Conservation (phyloP, 1,140 invertebrate species). For the Drosophila equinoxialis region DNA sequence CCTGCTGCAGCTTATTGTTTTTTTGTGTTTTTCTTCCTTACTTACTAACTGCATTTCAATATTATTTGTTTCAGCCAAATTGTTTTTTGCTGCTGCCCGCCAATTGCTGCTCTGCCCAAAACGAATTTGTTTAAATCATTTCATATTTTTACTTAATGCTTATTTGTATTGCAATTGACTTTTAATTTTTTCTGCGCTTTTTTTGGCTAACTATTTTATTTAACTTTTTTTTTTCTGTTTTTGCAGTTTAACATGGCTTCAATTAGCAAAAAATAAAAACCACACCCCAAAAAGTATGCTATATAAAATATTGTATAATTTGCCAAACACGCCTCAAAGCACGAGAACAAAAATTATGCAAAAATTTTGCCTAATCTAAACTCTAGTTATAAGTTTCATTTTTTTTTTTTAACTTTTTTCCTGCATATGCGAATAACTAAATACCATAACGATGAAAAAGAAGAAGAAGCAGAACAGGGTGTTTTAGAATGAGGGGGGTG, state of each 20-base stretch:
- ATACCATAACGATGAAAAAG: neutral
- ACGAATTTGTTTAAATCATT: constrained; percentile 34
- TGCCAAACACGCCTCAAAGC: constrained; percentile 15
- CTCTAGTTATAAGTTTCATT: constrained; percentile 56
- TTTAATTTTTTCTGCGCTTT: constrained; percentile 29
- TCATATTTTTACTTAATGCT: constrained; percentile 20
- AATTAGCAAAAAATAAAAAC: constrained; percentile 15
- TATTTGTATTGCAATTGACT: constrained; percentile 14
- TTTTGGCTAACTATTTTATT: constrained; percentile 18
- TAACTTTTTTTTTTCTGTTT: constrained; percentile 35
- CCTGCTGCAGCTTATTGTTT: constrained; percentile 13
- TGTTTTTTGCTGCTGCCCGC: constrained; percentile 53
- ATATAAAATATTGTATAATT: constrained; percentile 47
- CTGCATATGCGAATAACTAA: constrained; percentile 57
- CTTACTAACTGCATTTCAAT: constrained; percentile 54
- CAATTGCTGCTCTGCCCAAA: constrained; percentile 50
- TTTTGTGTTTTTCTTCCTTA: constrained; percentile 15
- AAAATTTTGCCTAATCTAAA: constrained; percentile 9
- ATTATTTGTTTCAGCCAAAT: constrained; percentile 54
- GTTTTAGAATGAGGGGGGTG: too few relatives aligned
- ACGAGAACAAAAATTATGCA: neutral
- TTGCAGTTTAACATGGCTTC: constrained; percentile 41
- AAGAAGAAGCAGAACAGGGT: neutral
- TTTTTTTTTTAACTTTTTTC: constrained; percentile 25
- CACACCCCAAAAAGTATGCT: constrained; percentile 49